Evolutionary conservation across 2,113 vertebrate species (phyloP), one percentile per base, ranked within the genome.

Genomic region (Osmerus mordax): DNA sequence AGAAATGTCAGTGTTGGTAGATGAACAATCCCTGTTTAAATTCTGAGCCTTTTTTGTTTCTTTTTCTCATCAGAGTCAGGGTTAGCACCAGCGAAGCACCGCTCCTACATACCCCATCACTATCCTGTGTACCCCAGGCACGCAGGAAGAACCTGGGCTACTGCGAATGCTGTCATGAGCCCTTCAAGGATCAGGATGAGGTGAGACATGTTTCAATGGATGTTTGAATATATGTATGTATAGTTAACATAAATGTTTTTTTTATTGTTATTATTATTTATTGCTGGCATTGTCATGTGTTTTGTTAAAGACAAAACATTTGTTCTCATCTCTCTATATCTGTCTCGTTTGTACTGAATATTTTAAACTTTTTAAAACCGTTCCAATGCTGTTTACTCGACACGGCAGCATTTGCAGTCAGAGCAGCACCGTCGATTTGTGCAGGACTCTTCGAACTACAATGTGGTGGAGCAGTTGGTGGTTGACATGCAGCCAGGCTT

Each of bases 161-260:
- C 73, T 96, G 95, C 9, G 95, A 97, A 89, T 94, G 94, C 85
- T 97, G 95, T 80, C 91, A 86, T 1, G 83, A 93, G 60, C 73
- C 90, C 65, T 96, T 93, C n/a, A 85, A 85, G 18, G 91, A 92
- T 76, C 89, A 94, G 76, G 84, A 89, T 0, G 75, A 89, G 91
- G 93, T 95, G 74, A 86, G 76, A 21, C n/a, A 4, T 47, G 21
- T 32, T 11, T 56, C 3, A 56, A 23, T 16, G 13, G 19, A 4
- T 73, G 65, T 51, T 47, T 54, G 41, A 64, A 16, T 41, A 15
- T 67, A 5, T 67, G 4, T 25, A 18, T 23, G 13, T 52, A 5
- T 67, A 41, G 19, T 9, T 62, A 21, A 21, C 56, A 29, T 62
- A 19, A 7, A 15, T 29, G 61, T 6, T 12, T 28, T 63, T 29